Evolutionary conservation across 2,888 invertebrate genomes (phyloP), one percentile per base, ranked within the genome.

Genomic region (Shargacucullia verbasci): DNA sequence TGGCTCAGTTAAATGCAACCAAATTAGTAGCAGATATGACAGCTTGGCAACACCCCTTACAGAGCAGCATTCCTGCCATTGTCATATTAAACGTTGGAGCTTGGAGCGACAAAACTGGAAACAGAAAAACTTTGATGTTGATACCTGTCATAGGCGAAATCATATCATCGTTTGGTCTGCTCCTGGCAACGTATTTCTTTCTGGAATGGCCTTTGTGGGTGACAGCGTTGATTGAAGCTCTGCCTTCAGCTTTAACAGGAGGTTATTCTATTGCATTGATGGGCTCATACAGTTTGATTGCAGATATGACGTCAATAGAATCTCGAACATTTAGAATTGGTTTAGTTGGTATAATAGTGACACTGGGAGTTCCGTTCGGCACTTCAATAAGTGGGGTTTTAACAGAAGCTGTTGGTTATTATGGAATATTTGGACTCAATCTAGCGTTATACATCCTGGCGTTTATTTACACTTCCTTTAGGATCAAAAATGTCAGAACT

Each of bases 281-380:
- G 91, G 95, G 95, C 1, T 88, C 95, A 41, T 95, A 95, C 80
- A 95, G 95, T 67, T 96, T 95, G 70, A 89, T 96, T 6, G 95
- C 95, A 15, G 95, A 95, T 70, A 91, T 95, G 8, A 95, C 95
- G 37, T 89, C 95, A 0, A 55, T 94, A 15, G 95, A 95, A 71
- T 92, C 95, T 66, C 89, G 96, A 25, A 96, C 96, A 0, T 91
- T 96, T 44, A 88, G 96, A 74, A 91, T 96, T 41, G 96, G 96
- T 11, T 78, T 95, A n/a, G 91, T 95, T 11, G 94, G 94, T 48
- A 87, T 95, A 4, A 92, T 95, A 57, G 91, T 92, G 20, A 94
- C 94, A 0, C 72, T 95, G 20, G 92, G 93, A 14, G 76, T 94
- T 31, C 94, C 95, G 12, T 75, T 95, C 14, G 95, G 95, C 9